Base-by-base conservation (phyloP, 2,888 invertebrate genomes). In the Pterobdella sp. region DNA sequence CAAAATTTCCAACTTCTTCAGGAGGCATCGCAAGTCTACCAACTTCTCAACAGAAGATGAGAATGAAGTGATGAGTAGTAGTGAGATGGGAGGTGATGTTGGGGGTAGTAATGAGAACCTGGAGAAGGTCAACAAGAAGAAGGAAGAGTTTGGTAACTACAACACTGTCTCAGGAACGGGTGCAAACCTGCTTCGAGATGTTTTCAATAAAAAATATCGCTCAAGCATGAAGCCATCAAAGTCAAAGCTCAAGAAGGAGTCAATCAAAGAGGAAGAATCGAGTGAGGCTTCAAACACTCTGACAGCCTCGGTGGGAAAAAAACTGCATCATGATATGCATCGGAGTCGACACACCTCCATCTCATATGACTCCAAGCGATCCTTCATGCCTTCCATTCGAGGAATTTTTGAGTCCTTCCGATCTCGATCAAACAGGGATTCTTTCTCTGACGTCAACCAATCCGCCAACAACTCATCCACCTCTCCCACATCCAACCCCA, bases 381-480 rank as follows among this genome's bases (percentile, higher is more conserved):
- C 35, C 31, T 35, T 71, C n/a, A 71, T 71, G 71, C 60, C 71
- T 14, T 63, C 71, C 18, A 56, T 67, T 26, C 52, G 49, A 36
- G 72, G 72, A n/a, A 68, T 74, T 29, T 73, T 74, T 37, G 74
- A 74, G 18, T 74, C 74, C 26, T 74, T 74, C 64, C 65, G 74
- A 18, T 72, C 72, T 49, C 49, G 71, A 63, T 56, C 72, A 2
- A 64, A 52, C 34, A 4, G 71, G 29, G 71, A 71, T 18, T 56
- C 71, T 10, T 63, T 63, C 1, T 63, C 71, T 18, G 71, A 71
- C 4, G 34, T 32, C 29, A 56, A n/a, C 60, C 7, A 7, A 56
- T 26, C 26, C 60, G 26, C 14, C 26, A 22, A 31, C 26, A 34
- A 1, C 1, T 14, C 36, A 4, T 35, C 34, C 34, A 29, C 71